Percentiles rank a stretch among this genome's conserved stretches.
phyloP scores from a whole-genome alignment of 1,140 invertebrate species.

The Pomacea maculata region DNA sequence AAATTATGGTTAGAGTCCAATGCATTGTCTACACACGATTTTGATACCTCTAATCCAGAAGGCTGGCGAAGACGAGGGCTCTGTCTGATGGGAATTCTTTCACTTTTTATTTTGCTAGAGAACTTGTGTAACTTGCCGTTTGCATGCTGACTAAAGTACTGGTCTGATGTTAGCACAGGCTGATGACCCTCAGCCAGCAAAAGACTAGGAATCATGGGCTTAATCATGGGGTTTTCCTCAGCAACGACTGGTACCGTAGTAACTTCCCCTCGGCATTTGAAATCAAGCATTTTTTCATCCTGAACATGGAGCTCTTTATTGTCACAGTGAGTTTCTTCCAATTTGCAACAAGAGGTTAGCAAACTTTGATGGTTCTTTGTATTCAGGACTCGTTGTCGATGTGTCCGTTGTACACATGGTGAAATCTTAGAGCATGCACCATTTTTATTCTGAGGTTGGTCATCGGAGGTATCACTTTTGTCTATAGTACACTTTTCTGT shows the following conservation, averaged over 20 bases:
- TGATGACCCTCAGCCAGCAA: neutral
- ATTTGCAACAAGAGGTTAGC: too few species aligned
- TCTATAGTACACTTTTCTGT: neutral
- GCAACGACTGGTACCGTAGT: too few species aligned
- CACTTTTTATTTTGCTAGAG: neutral
- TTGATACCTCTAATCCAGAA: constrained; percentile 24
- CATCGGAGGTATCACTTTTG: neutral
- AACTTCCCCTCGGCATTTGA: too few species aligned
- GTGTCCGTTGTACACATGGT: neutral
- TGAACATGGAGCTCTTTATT: too few species aligned
- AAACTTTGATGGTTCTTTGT: too few species aligned
- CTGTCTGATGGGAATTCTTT: too few species aligned
- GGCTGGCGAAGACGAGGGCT: constrained; percentile 16
- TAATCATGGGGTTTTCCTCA: too few species aligned
- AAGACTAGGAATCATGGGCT: too few species aligned
- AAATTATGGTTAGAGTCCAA: constrained; percentile 24
- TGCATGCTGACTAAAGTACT: neutral
- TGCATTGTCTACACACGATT: constrained; percentile 19
- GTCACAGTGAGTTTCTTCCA: too few species aligned
- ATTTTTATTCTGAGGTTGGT: neutral
- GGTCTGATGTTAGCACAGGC: neutral
- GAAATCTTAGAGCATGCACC: neutral
- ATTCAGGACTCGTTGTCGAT: too few species aligned
- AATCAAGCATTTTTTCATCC: too few species aligned
- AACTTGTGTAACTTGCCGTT: constrained; percentile 1